Conservation (phyloP, 2,888 invertebrate species). For the Chalcosyrphus nemorum region DNA sequence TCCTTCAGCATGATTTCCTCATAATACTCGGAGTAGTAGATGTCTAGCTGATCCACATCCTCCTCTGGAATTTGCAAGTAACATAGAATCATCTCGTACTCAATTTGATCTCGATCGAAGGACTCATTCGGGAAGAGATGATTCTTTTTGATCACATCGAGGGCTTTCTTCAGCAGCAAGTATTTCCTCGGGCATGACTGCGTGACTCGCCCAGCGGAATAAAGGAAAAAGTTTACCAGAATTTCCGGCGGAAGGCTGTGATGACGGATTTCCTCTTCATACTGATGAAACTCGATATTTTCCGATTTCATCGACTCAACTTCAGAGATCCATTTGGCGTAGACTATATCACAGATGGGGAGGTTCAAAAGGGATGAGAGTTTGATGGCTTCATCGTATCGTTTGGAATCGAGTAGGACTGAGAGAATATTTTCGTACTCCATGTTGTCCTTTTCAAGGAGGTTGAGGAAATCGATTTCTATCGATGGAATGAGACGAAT, state of each 20-base stretch:
- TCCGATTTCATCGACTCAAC: conserved; percentile 82
- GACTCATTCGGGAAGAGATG: conserved; percentile 81
- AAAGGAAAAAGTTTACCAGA: conserved; percentile 86
- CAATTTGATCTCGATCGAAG: conserved; percentile 81
- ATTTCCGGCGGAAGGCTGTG: conserved; percentile 85
- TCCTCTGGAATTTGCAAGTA: conserved; percentile 76
- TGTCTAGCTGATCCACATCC: conserved; percentile 74
- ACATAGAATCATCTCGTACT: conserved; percentile 81
- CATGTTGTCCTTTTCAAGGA: conserved; percentile 77
- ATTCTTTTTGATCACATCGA: conserved; percentile 80
- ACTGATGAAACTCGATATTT: conserved; percentile 84
- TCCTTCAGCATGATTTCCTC: conserved; percentile 80
- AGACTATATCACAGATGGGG: conserved; percentile 82
- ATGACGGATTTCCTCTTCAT: conserved; percentile 85
- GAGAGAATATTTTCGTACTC: conserved; percentile 83
- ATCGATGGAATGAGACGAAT: conserved; percentile 79
- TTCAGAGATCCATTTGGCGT: conserved; percentile 83
- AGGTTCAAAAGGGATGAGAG: conserved; percentile 82
- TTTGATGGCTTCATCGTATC: conserved; percentile 83
- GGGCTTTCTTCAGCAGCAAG: conserved; percentile 80
- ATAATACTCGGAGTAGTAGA: conserved; percentile 81
- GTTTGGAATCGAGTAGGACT: conserved; percentile 81
- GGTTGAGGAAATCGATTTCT: conserved; percentile 76
- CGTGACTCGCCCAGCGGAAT: conserved; percentile 83
- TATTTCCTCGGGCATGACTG: conserved; percentile 80